Evolutionary conservation across 2,888 invertebrate genomes (phyloP).

Genomic region (Agrenia bidenticulata): DNA sequence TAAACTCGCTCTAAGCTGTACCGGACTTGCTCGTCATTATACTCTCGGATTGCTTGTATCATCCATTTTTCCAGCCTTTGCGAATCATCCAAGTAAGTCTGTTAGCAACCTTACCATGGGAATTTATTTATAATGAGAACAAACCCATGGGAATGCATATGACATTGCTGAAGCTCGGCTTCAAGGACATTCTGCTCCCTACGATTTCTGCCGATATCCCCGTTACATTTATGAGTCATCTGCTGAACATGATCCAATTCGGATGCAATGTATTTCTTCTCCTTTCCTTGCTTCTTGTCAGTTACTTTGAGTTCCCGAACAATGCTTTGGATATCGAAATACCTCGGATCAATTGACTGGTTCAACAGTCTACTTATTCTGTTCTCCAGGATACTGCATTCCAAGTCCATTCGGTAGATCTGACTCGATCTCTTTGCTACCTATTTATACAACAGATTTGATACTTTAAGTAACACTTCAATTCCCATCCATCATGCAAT

Average conservation of each 20-base stretch:
- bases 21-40: constrained; percentile 29
- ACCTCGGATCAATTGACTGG: constrained; percentile 26
- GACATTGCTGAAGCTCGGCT: constrained; percentile 23
- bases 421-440: constrained; percentile 32
- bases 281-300: no score
- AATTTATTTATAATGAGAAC: neutral
- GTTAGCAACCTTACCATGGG: neutral
- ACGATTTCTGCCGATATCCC: constrained; percentile 29
- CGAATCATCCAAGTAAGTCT: neutral
- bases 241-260: constrained; percentile 25
- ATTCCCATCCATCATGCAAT: neutral
- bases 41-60: constrained; percentile 19
- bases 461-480: neutral
- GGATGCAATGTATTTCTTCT: constrained; percentile 24
- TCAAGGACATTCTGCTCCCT: constrained; percentile 12
- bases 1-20: constrained; percentile 31
- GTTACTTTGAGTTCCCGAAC: constrained; percentile 7
- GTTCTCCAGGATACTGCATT: constrained; percentile 33
- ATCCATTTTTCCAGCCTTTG: constrained; percentile 29
- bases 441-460: constrained; percentile 9
- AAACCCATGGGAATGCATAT: constrained; percentile 34
- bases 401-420: constrained; percentile 35
- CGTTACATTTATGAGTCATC: constrained; percentile 18
- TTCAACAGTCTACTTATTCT: constrained; percentile 28
- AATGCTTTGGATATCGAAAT: constrained; percentile 24